Evolutionary conservation across 2,797 vertebrate species (phyloP).

Genomic region (Rhincodon typus): DNA sequence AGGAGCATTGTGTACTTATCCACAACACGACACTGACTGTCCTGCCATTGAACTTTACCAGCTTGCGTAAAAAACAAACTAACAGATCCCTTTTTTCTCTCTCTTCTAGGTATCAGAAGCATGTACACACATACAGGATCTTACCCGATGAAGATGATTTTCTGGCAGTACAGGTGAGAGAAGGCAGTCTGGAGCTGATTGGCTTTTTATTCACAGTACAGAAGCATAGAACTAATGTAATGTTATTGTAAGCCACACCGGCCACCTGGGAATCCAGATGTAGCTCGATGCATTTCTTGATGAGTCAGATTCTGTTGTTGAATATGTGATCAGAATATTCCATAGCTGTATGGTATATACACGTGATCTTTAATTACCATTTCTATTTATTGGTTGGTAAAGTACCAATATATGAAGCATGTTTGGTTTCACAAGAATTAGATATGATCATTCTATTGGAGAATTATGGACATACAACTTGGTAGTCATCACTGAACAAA

Average conservation of each 20-base stretch:
- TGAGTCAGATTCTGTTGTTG: not conserved
- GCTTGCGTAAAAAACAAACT: not conserved
- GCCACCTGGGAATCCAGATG: not conserved
- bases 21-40: not conserved
- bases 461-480: too few species aligned
- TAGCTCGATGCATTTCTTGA: not conserved
- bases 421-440: too few species aligned
- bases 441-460: too few species aligned
- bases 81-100: not conserved
- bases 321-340: not conserved
- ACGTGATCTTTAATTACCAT: not conserved
- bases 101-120: constrained; percentile 81
- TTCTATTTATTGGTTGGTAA: not conserved
- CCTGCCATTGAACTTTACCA: not conserved
- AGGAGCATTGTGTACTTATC: too few species aligned
- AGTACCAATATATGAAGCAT: not conserved
- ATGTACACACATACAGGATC: constrained; percentile 92
- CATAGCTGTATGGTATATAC: not conserved
- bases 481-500: too few species aligned
- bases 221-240: not conserved
- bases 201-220: not conserved
- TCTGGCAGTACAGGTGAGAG: constrained; percentile 82
- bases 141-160: constrained; percentile 89
- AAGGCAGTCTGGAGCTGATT: not conserved
- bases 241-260: not conserved